Evolutionary conservation across 1,140 invertebrate genomes (phyloP).

Genomic region (Epicauta chinensis): DNA sequence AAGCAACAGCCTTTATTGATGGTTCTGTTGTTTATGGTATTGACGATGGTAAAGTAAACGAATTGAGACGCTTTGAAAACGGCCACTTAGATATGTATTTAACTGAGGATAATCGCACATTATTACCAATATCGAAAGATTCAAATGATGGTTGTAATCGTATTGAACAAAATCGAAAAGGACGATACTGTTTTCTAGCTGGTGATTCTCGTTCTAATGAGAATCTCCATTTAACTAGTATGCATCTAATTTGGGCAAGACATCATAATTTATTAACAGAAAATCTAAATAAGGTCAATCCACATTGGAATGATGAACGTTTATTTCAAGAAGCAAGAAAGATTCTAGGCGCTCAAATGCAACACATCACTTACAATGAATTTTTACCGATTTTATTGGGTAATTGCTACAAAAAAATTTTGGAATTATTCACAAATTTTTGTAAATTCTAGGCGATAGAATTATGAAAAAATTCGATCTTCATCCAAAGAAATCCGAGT

Average conservation of each 20-base stretch:
- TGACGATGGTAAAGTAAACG: conserved; percentile 45
- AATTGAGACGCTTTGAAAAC: conserved; percentile 50
- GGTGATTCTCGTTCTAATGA: conserved; percentile 74
- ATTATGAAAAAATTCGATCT: conserved; percentile 54
- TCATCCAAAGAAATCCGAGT: conserved; percentile 51
- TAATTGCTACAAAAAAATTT: conserved; percentile 29
- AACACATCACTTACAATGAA: conserved; percentile 85
- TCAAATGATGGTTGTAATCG: conserved; percentile 70
- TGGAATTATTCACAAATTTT: background rate
- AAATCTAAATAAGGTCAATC: conserved; percentile 60
- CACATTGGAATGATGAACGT: conserved; percentile 74
- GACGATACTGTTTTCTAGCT: conserved; percentile 71
- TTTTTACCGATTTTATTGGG: conserved; percentile 78
- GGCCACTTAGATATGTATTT: conserved; percentile 60
- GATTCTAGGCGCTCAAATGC: conserved; percentile 76
- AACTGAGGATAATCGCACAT: conserved; percentile 54
- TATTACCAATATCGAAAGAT: conserved; percentile 66
- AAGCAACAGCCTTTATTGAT: conserved; percentile 86
- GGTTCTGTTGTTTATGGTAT: conserved; percentile 81
- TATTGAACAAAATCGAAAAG: conserved; percentile 54
- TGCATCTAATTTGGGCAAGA: conserved; percentile 73
- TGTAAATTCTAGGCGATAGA: conserved; percentile 44
- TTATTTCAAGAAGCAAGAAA: conserved; percentile 73
- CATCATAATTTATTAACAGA: conserved; percentile 77
- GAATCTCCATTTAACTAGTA: conserved; percentile 74